phyloP scores from a whole-genome alignment of 1,140 invertebrate genomes.

The Aporrectodea caliginosa region DNA sequence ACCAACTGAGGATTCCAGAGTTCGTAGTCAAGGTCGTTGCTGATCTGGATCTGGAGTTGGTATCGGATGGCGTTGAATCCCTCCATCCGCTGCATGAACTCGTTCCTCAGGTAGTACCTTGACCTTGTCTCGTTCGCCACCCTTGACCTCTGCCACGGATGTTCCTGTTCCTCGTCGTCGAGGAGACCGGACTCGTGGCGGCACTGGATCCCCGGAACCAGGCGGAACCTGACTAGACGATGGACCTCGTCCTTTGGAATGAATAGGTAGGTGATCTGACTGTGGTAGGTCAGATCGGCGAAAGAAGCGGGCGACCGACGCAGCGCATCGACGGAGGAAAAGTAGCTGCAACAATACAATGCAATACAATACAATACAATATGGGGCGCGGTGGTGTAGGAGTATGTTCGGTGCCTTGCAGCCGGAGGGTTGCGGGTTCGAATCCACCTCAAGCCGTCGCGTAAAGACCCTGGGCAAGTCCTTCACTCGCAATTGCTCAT shows the following conservation, averaged over 20 bases:
- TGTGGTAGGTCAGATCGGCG: conserved; percentile 26
- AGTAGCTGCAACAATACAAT: conserved; percentile 22
- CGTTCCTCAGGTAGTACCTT: conserved; percentile 16
- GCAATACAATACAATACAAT: no score
- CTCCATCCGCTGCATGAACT: conserved; percentile 24
- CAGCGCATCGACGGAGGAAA: conserved; percentile 23
- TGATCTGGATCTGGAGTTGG: conserved; percentile 25
- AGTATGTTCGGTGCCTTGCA: no score
- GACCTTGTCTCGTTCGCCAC: background rate
- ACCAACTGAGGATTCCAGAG: conserved; percentile 27
- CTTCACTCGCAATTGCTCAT: no score
- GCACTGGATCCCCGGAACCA: conserved; percentile 5
- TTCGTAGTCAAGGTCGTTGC: background rate
- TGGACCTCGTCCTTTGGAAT: conserved; percentile 15
- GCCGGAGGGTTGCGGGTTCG: no score
- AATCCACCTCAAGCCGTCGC: no score
- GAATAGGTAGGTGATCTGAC: conserved; percentile 25
- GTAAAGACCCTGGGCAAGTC: no score
- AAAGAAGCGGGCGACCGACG: conserved; percentile 18
- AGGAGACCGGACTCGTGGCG: conserved; percentile 1
- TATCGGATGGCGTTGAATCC: conserved; percentile 13
- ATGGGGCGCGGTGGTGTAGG: no score
- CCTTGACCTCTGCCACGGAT: conserved; percentile 8
- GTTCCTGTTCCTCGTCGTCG: conserved; percentile 22
- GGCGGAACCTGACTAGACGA: conserved; percentile 14